Conservation (phyloP, 2,888 invertebrate species). For the Acanthoscelides obtectus region DNA sequence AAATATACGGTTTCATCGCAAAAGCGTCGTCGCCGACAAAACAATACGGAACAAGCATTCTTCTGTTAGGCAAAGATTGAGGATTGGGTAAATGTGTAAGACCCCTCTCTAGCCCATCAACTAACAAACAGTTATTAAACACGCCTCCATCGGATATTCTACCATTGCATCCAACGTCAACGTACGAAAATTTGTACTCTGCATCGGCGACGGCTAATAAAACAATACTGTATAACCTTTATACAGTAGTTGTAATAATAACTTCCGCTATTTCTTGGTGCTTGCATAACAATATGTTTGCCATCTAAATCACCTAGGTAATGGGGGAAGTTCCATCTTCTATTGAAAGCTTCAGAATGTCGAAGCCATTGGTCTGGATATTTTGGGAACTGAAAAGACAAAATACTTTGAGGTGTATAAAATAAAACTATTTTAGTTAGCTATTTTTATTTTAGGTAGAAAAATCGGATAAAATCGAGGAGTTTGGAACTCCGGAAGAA, state of each 20-base stretch:
- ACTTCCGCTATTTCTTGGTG: not conserved
- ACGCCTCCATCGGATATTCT: constrained; percentile 3
- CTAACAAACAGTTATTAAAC: not conserved
- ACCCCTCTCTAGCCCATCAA: not conserved
- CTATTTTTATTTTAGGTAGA: not conserved
- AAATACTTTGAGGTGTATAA: not conserved
- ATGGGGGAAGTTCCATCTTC: constrained; percentile 3
- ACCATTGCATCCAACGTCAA: constrained; percentile 5
- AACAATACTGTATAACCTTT: not conserved
- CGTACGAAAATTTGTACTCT: not conserved
- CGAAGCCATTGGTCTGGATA: not conserved
- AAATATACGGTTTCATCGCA: constrained; percentile 14
- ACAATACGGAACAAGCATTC: constrained; percentile 6
- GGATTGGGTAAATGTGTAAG: constrained; percentile 6
- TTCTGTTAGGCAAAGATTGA: constrained; percentile 2
- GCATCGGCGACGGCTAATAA: too few species aligned
- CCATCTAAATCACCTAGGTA: not conserved
- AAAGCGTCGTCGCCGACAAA: constrained; percentile 22
- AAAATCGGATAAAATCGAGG: not conserved
- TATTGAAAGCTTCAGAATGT: not conserved
- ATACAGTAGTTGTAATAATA: not conserved
- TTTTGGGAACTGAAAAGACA: constrained; percentile 5
- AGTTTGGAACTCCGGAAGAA: not conserved
- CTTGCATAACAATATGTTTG: constrained; percentile 1
- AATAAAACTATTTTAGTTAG: too few species aligned